Evolutionary conservation across 2,888 invertebrate genomes (phyloP).

Genomic region (Ectemnius continuus): DNA sequence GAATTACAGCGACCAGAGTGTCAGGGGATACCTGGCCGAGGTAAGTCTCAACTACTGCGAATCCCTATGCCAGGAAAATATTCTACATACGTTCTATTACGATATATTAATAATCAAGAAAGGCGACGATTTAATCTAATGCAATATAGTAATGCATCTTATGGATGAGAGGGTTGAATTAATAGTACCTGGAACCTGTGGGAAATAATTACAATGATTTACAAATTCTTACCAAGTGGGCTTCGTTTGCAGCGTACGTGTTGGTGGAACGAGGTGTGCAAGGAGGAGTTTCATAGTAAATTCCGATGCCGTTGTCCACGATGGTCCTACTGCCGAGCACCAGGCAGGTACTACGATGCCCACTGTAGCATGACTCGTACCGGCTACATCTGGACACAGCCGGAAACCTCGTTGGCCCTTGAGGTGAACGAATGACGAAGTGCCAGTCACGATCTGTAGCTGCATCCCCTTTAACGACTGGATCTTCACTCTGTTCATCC

Average conservation of each 20-base stretch:
- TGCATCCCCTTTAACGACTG: not conserved
- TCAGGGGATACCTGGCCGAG: slow-evolving; percentile 90
- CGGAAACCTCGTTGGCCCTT: slow-evolving; percentile 77
- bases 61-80: no score
- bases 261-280: slow-evolving; percentile 96
- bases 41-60: slow-evolving; percentile 76
- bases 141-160: no score
- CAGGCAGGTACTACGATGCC: slow-evolving; percentile 93
- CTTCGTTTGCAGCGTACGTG: slow-evolving; percentile 85
- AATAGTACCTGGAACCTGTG: not conserved
- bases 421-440: slow-evolving; percentile 67
- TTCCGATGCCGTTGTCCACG: slow-evolving; percentile 93
- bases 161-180: not conserved
- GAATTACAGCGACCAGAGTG: slow-evolving; percentile 89
- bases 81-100: no score
- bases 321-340: slow-evolving; percentile 93
- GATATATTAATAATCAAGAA: no score
- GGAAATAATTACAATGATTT: not conserved
- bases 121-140: no score
- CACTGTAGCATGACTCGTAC: slow-evolving; percentile 94
- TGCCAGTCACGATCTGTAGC: not conserved
- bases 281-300: slow-evolving; percentile 92
- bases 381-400: slow-evolving; percentile 94
- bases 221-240: not conserved
- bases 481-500: no score